Evolutionary conservation across 2,888 invertebrate species (phyloP).

Genomic region (Smittia sp.): DNA sequence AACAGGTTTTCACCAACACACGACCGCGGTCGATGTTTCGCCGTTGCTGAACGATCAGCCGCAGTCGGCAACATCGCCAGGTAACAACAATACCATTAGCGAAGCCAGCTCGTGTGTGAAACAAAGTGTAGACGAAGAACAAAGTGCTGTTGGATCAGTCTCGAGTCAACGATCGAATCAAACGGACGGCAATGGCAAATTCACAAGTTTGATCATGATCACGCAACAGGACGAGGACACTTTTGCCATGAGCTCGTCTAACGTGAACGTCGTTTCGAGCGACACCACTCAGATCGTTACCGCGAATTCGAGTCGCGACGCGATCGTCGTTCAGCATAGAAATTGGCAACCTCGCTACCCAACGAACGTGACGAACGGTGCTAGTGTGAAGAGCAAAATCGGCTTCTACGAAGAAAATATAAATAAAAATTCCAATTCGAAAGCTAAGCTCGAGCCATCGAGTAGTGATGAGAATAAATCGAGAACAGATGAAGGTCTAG

Average conservation of each 20-base stretch:
- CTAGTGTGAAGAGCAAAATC: slow-evolving; percentile 34
- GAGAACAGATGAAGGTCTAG: not conserved
- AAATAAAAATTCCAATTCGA: slow-evolving; percentile 38
- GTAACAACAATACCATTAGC: slow-evolving; percentile 18
- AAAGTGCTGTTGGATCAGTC: slow-evolving; percentile 13
- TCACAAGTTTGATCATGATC: slow-evolving; percentile 87
- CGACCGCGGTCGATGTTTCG: not conserved
- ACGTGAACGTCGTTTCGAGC: slow-evolving; percentile 72
- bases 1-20: slow-evolving; percentile 22
- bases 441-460: slow-evolving; percentile 53
- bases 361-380: slow-evolving; percentile 49
- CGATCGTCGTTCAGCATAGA: slow-evolving; percentile 63
- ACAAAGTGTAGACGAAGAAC: slow-evolving; percentile 31
- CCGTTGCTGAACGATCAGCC: slow-evolving; percentile 29
- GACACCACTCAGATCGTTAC: slow-evolving; percentile 71
- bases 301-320: slow-evolving; percentile 48
- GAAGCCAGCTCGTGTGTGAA: slow-evolving; percentile 41
- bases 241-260: slow-evolving; percentile 50
- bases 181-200: slow-evolving; percentile 58
- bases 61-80: slow-evolving; percentile 3
- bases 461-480: slow-evolving; percentile 16
- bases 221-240: slow-evolving; percentile 62
- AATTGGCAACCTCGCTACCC: slow-evolving; percentile 57
- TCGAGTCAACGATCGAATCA: slow-evolving; percentile 42
- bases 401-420: slow-evolving; percentile 42